Base-by-base conservation (phyloP, 2,797 vertebrate species). In the Staurois parvus region DNA sequence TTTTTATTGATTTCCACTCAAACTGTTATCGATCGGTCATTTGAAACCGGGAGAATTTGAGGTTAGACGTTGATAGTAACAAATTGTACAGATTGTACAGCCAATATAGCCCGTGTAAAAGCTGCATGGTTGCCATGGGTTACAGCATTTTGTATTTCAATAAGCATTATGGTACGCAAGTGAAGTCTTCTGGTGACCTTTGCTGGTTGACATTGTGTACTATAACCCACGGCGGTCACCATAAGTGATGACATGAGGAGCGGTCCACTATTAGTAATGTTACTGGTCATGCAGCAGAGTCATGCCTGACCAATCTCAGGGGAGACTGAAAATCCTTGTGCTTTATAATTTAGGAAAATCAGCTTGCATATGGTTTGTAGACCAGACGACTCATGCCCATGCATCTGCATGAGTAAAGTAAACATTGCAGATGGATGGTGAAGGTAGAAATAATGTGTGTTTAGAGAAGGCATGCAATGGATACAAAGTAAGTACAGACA, bases 401-500 rank as follows among this genome's bases (percentile, higher is more conserved):
- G 79, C 79, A 29, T 29, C 81, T 64, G 72, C 17, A 83, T 19
- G 52, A 48, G 70, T 72, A 24, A 30, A 81, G 13, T 34, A 81
- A 15, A 79, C 64, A 79, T 67, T 67, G 24, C 75, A 64, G 32
- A 59, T 59, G 52, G 52, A 59, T 24, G 52, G 52, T 24, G 8
- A 12, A 13, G 1, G 13, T 45, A 45, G 24, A 24, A 24, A 9
- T 24, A 21, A 59, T 59, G 79, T 21, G 32, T 72, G 6, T 72
- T 52, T 26, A 42, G 34, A 56, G 28, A 42, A 88, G 89, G 93
- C 93, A 94, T 94, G 94, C 92, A 34, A 56, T 80, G 92, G 91
- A 91, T 87, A 90, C 89, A 91, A 89, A 94, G 93, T 42, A 24
- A 28, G 21, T 89, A 93, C 73, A 94, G 93, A 91, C 93, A 91